Base-by-base conservation (phyloP, 2,888 invertebrate genomes). In the Antheraea assamensis region DNA sequence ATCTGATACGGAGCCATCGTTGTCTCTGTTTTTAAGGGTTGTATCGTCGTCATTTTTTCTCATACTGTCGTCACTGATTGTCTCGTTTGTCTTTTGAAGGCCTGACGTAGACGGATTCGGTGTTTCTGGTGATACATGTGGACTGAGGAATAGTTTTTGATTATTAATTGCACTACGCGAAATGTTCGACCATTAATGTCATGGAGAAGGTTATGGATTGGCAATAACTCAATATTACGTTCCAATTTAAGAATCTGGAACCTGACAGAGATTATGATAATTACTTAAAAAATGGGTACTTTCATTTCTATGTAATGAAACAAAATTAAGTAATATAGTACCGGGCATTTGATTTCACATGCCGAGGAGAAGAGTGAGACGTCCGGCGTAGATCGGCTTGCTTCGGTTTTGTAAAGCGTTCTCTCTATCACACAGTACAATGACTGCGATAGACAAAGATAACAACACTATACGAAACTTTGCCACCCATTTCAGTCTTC, bases 101-200 rank as follows among this genome's bases (percentile, higher is more conserved):
- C 92, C 91, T 78, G 93, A 93, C 78, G 93, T 93, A 89, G 93
- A 93, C 89, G 93, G 92, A 90, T 87, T 87, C 76, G 91, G 83
- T 73, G 84, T 87, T 86, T 91, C 92, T 90, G 93, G 81, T 85
- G 91, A 93, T 92, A 88, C 94, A 94, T 94, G 93, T 93, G 94
- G 93, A 93, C 94, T 94, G 89, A 58, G 73, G 58, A 73, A 35
- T 35, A 66, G n/a, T 5, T 30, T 35, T 21, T 66, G 8, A 66
- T 66, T 35, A 66, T 31, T 31, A 31, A 66, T 2, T 8, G 21
- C 55, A n/a, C n/a, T 55, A 21, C 7, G 21, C 1, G n/a, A 55
- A 55, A 55, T 19, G 10, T 3, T 55, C n/a, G 4, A 5, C 55
- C 19, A 55, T 55, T 49, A 21, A n/a, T n/a, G 21, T 55, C 55